Conservation (phyloP, 2,888 invertebrate species). For the Ectropis crepuscularia region DNA sequence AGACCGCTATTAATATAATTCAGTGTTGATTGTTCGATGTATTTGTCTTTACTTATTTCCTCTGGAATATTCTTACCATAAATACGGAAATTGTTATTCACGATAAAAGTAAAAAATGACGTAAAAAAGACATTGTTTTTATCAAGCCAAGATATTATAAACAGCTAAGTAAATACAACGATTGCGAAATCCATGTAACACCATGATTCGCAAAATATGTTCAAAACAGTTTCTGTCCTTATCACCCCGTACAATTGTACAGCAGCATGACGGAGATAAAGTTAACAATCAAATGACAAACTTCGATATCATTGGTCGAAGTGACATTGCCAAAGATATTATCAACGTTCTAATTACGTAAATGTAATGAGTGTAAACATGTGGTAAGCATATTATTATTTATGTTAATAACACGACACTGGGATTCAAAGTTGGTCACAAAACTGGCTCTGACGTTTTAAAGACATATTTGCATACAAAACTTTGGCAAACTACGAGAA, state of each 20-base stretch:
- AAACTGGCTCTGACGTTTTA: constrained; percentile 7
- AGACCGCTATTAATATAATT: constrained; percentile 1
- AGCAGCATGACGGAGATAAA: constrained; percentile 34
- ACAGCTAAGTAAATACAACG: constrained; percentile 17
- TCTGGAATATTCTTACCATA: not conserved
- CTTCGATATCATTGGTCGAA: constrained; percentile 23
- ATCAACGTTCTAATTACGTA: constrained; percentile 18
- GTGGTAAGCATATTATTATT: constrained; percentile 16
- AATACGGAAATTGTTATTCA: not conserved
- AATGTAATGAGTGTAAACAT: constrained; percentile 17
- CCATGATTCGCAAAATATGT: constrained; percentile 6
- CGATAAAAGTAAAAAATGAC: not conserved
- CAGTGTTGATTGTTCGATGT: not conserved
- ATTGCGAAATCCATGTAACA: constrained; percentile 12
- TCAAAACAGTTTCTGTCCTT: constrained; percentile 38
- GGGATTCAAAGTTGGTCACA: constrained; percentile 1
- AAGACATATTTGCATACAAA: constrained; percentile 28
- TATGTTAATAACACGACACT: not conserved
- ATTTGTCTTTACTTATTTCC: not conserved
- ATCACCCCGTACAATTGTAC: constrained; percentile 40
- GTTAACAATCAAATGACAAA: constrained; percentile 39
- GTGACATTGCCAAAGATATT: constrained; percentile 2
- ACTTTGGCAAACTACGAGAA: constrained; percentile 52
- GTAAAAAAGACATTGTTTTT: not conserved
- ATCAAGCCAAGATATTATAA: not conserved